Base-by-base conservation (phyloP, 2,888 invertebrate genomes). In the Noctua pronuba region DNA sequence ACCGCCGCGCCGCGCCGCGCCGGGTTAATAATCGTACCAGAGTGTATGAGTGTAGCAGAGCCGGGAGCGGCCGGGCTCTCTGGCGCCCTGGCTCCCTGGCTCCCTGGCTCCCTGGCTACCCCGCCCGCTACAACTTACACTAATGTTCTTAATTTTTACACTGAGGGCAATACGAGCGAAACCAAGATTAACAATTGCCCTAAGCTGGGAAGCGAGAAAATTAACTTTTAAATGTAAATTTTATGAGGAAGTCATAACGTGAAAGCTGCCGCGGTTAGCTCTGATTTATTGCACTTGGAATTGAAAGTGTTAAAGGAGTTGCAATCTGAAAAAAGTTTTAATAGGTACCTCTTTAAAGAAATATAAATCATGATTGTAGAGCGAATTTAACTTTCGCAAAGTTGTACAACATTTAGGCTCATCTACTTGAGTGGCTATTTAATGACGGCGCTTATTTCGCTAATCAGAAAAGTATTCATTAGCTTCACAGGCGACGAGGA, bases 211-310 rank as follows among this genome's bases (percentile, higher is more conserved):
- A 94, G 92, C 92, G 94, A 94, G 96, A 95, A 96, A 95, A 96
- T 96, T 96, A 95, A 96, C 95, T 96, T 96, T 96, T 95, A 95
- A 96, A 96, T 96, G 96, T 96, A 96, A 96, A 96, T 96, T 96
- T 96, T 96, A 96, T 95, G 95, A 95, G 95, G 95, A 95, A 96
- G 94, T 96, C 96, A 96, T 96, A 96, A 96, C 95, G 95, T 94
- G 94, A 95, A 95, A 95, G 95, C 95, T 95, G 95, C 94, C 95
- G 95, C 95, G 95, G 96, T 96, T 95, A 94, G 94, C 94, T 91
- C 94, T 95, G 96, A 96, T 96, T 96, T 96, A 96, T 96, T 94
- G 93, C 94, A 94, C 92, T 95, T 94, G 92, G 95, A 95, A 95
- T 96, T 95, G 96, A 95, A 95, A 96, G 96, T 96, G 96, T 95